These are phyloP conservation scores for Protophormia terraenovae DNA, from an alignment of 2,888 invertebrate genomes.

Conservation along the genomic window DNA sequence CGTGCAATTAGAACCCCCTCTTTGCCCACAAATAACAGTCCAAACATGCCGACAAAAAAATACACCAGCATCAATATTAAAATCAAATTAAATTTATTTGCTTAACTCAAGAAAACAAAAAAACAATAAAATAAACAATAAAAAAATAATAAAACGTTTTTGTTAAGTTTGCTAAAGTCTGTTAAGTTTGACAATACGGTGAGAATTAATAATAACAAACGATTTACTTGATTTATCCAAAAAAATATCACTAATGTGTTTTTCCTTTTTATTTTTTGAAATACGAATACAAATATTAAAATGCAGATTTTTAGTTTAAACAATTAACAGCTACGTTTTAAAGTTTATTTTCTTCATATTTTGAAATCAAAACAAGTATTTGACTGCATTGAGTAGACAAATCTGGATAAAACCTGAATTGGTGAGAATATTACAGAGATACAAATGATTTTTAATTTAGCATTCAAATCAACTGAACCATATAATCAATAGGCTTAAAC, in stretches of 20 bases:
- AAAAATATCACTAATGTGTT: neutral
- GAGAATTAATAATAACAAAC: slow-evolving; percentile 19
- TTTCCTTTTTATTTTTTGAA: neutral
- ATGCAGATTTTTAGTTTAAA: slow-evolving; percentile 15
- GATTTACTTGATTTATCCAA: neutral
- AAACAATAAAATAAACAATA: too few relatives aligned
- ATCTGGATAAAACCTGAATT: slow-evolving; percentile 56
- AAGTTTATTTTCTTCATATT: too few relatives aligned
- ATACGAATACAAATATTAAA: neutral
- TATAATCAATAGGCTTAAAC: too few relatives aligned
- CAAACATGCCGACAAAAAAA: too few relatives aligned
- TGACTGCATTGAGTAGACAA: slow-evolving; percentile 43
- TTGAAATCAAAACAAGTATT: slow-evolving; percentile 29
- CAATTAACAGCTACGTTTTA: slow-evolving; percentile 24
- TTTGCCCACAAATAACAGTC: too few relatives aligned
- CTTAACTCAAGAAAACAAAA: too few relatives aligned
- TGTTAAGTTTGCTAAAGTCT: neutral
- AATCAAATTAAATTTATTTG: too few relatives aligned
- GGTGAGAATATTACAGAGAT: slow-evolving; percentile 13
- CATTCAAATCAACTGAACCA: too few relatives aligned
- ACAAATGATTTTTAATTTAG: neutral
- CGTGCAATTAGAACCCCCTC: too few relatives aligned
- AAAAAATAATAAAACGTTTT: too few relatives aligned
- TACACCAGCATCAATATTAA: too few relatives aligned
- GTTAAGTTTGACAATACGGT: slow-evolving; percentile 20